Conservation (phyloP, 2,113 vertebrate species). For the Catharus fuscescens region DNA sequence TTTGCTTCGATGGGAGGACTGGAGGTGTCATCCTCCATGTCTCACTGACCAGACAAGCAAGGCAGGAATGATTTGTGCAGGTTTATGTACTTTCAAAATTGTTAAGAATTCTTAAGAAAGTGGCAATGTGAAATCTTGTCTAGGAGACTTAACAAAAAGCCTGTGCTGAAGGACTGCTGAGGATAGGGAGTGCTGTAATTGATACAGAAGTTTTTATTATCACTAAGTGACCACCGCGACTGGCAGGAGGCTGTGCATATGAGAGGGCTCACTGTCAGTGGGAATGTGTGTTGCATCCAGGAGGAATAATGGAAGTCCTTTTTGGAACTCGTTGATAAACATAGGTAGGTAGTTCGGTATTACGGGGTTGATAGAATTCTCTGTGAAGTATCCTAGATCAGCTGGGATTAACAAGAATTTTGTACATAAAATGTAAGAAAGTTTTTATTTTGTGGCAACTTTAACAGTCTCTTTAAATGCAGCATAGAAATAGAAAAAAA, state of each 20-base stretch:
- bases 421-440: neutral
- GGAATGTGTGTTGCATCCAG: neutral
- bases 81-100: neutral
- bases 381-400: neutral
- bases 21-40: neutral
- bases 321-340: neutral
- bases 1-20: neutral
- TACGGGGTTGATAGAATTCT: neutral
- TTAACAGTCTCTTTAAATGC: neutral
- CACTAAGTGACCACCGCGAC: fast-evolving
- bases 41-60: neutral
- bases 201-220: neutral
- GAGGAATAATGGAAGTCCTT: neutral
- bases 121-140: neutral
- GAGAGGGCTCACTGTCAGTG: neutral
- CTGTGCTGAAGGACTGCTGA: neutral
- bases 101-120: neutral
- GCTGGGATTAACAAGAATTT: neutral
- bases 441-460: neutral
- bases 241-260: neutral
- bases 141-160: neutral
- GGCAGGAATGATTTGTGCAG: neutral
- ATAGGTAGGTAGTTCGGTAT: neutral
- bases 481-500: neutral
- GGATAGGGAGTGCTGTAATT: neutral